Conservation (phyloP, 2,113 vertebrate genomes). For the Brachyistius frenatus region DNA sequence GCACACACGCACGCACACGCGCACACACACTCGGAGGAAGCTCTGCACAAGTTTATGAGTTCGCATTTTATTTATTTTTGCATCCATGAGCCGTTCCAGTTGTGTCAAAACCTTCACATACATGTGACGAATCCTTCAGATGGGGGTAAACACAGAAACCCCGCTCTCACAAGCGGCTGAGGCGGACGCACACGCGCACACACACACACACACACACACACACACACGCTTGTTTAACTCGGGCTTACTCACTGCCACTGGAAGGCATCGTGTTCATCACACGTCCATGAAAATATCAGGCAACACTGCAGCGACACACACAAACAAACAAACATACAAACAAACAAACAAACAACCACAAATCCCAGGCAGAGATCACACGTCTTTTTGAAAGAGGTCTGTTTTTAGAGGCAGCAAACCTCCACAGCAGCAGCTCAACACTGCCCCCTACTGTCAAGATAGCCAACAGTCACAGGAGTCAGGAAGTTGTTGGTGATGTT, state of each 20-base stretch:
- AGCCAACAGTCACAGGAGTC: not conserved
- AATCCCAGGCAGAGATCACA: constrained; percentile 30
- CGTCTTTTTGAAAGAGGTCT: constrained; percentile 12
- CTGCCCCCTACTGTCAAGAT: constrained; percentile 71
- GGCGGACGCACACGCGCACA: not conserved
- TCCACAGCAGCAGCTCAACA: constrained; percentile 57
- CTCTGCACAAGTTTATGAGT: not conserved
- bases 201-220: too few relatives aligned
- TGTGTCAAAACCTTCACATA: not conserved
- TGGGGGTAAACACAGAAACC: not conserved
- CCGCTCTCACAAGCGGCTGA: not conserved
- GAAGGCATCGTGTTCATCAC: constrained; percentile 36
- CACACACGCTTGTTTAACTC: not conserved
- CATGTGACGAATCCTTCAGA: not conserved
- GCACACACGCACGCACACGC: not conserved
- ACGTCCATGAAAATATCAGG: constrained; percentile 30
- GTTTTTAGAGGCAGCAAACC: not conserved
- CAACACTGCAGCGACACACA: constrained; percentile 9
- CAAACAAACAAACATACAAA: not conserved
- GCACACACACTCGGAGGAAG: not conserved
- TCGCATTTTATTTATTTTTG: constrained; percentile 4
- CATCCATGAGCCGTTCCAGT: not conserved
- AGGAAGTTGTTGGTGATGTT: not conserved
- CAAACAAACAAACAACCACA: not conserved
- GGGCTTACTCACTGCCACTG: constrained; percentile 15